Evolutionary conservation across 2,888 invertebrate species (phyloP).

Genomic region (Protula sp.): DNA sequence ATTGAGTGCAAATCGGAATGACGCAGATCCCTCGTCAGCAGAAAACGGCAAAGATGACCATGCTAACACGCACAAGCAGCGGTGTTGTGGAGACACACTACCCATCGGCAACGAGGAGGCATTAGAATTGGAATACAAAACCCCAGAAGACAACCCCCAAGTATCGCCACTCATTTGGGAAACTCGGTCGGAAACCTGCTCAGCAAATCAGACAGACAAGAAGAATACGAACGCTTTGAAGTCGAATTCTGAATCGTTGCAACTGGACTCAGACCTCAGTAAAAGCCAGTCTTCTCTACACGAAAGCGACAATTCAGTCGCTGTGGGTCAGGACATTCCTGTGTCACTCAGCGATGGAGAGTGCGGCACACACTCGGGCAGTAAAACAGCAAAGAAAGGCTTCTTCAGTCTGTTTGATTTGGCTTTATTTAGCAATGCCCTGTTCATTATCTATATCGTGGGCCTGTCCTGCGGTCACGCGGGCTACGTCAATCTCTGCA

Average conservation of each 20-base stretch:
- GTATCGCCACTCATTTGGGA: no score
- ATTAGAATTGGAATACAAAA: no score
- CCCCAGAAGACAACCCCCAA: no score
- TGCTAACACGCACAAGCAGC: background rate
- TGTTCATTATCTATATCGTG: slow-evolving; percentile 10
- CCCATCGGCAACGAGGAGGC: no score
- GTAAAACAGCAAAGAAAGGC: background rate
- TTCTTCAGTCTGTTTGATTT: slow-evolving; percentile 2
- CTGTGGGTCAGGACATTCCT: slow-evolving; percentile 2
- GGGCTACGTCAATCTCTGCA: slow-evolving; percentile 12
- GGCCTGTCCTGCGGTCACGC: slow-evolving; percentile 6
- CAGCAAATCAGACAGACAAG: background rate
- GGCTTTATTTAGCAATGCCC: slow-evolving; percentile 5
- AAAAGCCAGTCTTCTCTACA: background rate
- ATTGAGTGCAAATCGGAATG: no score
- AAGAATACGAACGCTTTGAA: background rate
- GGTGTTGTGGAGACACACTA: no score
- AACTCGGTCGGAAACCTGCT: background rate
- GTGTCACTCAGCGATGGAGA: background rate
- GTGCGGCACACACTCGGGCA: background rate
- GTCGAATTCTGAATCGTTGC: background rate
- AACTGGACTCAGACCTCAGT: no score
- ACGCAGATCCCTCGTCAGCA: background rate
- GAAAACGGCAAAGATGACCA: background rate
- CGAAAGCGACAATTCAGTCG: slow-evolving; percentile 2